These are phyloP conservation scores for Temnothorax ravouxi DNA, from an alignment of 2,888 invertebrate genomes.

Conservation along the genomic window DNA sequence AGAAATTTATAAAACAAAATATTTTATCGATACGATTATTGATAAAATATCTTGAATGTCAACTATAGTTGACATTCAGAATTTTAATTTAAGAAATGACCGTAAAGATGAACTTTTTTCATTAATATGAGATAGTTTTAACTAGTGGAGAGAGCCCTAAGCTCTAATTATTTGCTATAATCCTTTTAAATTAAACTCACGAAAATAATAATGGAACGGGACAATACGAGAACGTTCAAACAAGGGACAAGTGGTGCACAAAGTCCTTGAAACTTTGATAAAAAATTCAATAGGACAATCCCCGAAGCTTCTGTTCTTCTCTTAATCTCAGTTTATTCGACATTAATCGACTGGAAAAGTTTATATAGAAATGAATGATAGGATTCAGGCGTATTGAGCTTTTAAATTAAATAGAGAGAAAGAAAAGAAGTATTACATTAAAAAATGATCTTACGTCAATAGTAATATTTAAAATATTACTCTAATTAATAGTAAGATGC, in stretches of 20 bases:
- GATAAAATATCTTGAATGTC: no score
- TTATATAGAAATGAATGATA: slow-evolving; percentile 52
- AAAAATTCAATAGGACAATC: slow-evolving; percentile 53
- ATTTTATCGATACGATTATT: neutral
- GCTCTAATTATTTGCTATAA: slow-evolving; percentile 34
- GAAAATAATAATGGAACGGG: neutral
- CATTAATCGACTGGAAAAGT: slow-evolving; percentile 49
- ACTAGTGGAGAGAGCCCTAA: slow-evolving; percentile 11
- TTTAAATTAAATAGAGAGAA: slow-evolving; percentile 36
- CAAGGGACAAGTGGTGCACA: slow-evolving; percentile 36
- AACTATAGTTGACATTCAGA: neutral
- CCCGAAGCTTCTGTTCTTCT: slow-evolving; percentile 46
- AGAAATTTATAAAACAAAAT: neutral
- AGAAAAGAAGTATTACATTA: neutral
- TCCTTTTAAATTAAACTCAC: slow-evolving; percentile 33
- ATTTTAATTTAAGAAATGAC: slow-evolving; percentile 9
- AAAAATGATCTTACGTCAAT: neutral
- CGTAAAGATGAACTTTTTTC: neutral
- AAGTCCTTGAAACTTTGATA: slow-evolving; percentile 51
- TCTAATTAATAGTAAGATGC: neutral
- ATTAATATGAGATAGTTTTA: slow-evolving; percentile 15
- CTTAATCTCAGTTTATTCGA: slow-evolving; percentile 51
- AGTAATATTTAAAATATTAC: slow-evolving; percentile 2
- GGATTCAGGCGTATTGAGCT: slow-evolving; percentile 24
- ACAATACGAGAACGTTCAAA: slow-evolving; percentile 40